Percentiles rank a stretch among this genome's conserved stretches.
Conservation (phyloP, 2,113 vertebrate genomes). For the Illadopsis cleaveri region DNA sequence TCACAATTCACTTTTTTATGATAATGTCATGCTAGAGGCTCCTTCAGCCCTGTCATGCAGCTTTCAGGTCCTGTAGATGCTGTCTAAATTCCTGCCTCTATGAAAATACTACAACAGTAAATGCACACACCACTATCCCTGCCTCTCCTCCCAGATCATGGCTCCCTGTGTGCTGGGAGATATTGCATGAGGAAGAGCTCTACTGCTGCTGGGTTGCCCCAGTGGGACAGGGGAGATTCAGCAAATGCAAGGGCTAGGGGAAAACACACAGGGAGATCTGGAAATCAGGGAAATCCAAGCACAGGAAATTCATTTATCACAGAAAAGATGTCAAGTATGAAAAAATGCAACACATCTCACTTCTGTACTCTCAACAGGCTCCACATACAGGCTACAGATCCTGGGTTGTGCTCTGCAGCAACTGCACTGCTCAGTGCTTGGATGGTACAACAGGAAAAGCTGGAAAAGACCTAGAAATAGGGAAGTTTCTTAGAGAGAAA, state of each 20-base stretch:
- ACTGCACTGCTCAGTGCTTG: background rate
- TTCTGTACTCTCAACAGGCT: background rate
- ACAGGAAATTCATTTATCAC: background rate
- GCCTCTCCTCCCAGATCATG: background rate
- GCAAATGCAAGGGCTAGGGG: background rate
- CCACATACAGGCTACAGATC: too few relatives aligned
- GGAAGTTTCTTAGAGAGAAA: background rate
- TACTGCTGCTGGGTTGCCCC: background rate
- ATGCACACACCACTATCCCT: background rate
- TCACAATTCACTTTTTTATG: background rate
- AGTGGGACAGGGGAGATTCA: background rate
- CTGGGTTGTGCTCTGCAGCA: background rate
- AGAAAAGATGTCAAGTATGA: background rate
- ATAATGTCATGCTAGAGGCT: background rate
- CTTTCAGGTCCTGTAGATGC: background rate
- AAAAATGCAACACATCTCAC: background rate
- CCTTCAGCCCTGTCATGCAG: background rate
- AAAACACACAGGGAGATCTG: background rate
- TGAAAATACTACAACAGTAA: background rate
- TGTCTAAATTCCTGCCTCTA: background rate
- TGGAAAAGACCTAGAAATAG: background rate
- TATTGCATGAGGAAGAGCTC: rapidly evolving
- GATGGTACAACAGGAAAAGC: background rate
- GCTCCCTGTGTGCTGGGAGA: background rate
- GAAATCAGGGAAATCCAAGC: background rate